Percentiles rank a stretch among this genome's conserved stretches.
phyloP scores from a whole-genome alignment of 1,140 invertebrate species.

The Trachymyrmex cornetzi region DNA sequence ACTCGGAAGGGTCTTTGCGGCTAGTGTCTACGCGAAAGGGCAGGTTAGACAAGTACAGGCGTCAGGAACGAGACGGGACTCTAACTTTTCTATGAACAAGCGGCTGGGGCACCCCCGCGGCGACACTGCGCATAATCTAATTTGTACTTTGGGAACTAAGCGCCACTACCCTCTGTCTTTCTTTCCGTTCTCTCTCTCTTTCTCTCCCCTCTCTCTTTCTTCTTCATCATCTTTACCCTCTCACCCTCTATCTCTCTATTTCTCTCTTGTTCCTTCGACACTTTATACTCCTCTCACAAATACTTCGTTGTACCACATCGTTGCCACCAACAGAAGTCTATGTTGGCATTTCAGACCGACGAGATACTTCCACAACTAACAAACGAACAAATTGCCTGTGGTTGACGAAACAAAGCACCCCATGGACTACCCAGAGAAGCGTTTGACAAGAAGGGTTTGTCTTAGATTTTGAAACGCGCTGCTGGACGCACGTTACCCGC shows the following conservation, averaged over 20 bases:
- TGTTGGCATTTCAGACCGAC: slow-evolving; percentile 36
- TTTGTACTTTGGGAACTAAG: slow-evolving; percentile 81
- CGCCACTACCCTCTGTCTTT: slow-evolving; percentile 64
- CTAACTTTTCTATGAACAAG: slow-evolving; percentile 80
- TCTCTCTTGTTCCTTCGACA: slow-evolving; percentile 26
- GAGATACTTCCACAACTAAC: slow-evolving; percentile 71
- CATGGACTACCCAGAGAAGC: slow-evolving; percentile 51
- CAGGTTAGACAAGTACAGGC: slow-evolving; percentile 50
- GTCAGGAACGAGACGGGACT: slow-evolving; percentile 64
- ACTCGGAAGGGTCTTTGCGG: slow-evolving; percentile 60
- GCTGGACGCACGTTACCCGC: slow-evolving; percentile 62
- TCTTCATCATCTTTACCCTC: slow-evolving; percentile 19
- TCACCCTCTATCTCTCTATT: not conserved
- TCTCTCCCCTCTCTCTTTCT: not conserved
- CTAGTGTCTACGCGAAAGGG: slow-evolving; percentile 51
- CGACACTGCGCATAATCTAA: slow-evolving; percentile 82
- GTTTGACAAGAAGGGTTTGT: slow-evolving; percentile 57
- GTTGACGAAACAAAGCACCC: slow-evolving; percentile 76
- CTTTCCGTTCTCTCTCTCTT: not conserved
- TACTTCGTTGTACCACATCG: slow-evolving; percentile 54
- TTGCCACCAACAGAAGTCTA: slow-evolving; percentile 45
- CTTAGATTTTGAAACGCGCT: slow-evolving; percentile 55
- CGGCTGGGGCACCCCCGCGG: slow-evolving; percentile 75
- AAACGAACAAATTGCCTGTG: slow-evolving; percentile 77
- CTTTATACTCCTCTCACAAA: slow-evolving; percentile 2